phyloP scores from a whole-genome alignment of 2,113 vertebrate species.

The Oophaga pumilio region DNA sequence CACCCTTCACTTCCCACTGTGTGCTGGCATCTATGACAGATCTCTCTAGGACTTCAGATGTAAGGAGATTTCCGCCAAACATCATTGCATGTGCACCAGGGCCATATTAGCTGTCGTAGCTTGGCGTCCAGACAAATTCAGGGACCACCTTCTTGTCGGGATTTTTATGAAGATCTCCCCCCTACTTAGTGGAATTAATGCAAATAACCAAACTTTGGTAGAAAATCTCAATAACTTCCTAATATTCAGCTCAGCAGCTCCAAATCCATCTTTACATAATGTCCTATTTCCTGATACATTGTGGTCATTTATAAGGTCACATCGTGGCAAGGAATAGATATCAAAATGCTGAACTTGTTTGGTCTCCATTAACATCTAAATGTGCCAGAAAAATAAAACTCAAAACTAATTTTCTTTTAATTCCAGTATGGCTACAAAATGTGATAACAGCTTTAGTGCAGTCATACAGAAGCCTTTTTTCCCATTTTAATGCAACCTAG shows the following conservation, averaged over 20 bases:
- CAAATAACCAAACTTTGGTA: background rate
- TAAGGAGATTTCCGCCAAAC: constrained; percentile 32
- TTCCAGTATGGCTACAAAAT: constrained; percentile 37
- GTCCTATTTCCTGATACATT: background rate
- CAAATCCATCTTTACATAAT: background rate
- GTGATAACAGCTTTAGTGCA: constrained; percentile 43
- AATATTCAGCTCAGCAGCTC: too few species aligned
- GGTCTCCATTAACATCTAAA: constrained; percentile 24
- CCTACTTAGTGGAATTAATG: background rate
- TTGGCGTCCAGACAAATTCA: constrained; percentile 18
- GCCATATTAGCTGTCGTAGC: constrained; percentile 37
- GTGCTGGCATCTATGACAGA: background rate
- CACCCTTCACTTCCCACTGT: constrained; percentile 46
- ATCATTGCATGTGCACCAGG: constrained; percentile 28
- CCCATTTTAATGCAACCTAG: constrained; percentile 47
- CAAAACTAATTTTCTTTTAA: constrained; percentile 51
- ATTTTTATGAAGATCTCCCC: background rate
- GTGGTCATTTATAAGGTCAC: constrained; percentile 11
- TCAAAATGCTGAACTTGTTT: constrained; percentile 1
- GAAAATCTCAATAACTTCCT: background rate
- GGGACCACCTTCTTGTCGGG: background rate
- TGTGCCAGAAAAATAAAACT: constrained; percentile 44
- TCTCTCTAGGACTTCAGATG: background rate
- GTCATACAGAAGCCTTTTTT: constrained; percentile 48
- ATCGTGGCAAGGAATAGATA: background rate